Percentiles rank a stretch among this genome's conserved stretches.
Conservation (phyloP, 2,113 vertebrate species). For the Thermophis baileyi region DNA sequence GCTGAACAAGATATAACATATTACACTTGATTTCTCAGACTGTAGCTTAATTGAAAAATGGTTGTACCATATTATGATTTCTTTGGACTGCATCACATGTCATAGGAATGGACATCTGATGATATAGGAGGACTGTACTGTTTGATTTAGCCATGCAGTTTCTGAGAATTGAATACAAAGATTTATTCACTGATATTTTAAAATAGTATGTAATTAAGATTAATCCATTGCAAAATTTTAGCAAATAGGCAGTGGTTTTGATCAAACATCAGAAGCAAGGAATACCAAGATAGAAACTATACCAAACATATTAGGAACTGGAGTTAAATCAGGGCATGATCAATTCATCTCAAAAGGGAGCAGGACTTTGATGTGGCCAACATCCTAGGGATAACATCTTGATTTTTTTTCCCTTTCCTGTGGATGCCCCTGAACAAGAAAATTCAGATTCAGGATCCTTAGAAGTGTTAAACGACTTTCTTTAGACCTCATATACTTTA, state of each 20-base stretch:
- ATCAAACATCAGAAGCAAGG: not conserved
- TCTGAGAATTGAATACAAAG: not conserved
- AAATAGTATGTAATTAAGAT: not conserved
- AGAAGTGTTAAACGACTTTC: not conserved
- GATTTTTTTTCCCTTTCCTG: not conserved
- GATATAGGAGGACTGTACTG: not conserved
- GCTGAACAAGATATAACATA: not conserved
- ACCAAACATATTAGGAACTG: not conserved
- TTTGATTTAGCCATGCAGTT: not conserved
- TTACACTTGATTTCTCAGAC: slow-evolving; percentile 13
- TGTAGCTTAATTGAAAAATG: slow-evolving; percentile 36
- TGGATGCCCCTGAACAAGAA: not conserved
- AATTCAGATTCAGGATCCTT: not conserved
- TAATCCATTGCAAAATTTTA: not conserved
- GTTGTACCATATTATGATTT: slow-evolving; percentile 34
- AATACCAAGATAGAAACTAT: not conserved
- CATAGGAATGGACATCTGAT: not conserved
- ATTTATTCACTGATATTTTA: not conserved
- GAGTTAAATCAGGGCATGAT: not conserved
- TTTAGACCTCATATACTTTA: not conserved
- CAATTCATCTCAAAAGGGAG: not conserved
- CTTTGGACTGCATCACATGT: slow-evolving; percentile 44
- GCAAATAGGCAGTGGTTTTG: not conserved
- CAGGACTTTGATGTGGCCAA: not conserved
- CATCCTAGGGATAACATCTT: not conserved